Percentiles rank a stretch among this genome's conserved stretches.
phyloP scores from a whole-genome alignment of 2,888 invertebrate species.

The Hydraecia micacea region DNA sequence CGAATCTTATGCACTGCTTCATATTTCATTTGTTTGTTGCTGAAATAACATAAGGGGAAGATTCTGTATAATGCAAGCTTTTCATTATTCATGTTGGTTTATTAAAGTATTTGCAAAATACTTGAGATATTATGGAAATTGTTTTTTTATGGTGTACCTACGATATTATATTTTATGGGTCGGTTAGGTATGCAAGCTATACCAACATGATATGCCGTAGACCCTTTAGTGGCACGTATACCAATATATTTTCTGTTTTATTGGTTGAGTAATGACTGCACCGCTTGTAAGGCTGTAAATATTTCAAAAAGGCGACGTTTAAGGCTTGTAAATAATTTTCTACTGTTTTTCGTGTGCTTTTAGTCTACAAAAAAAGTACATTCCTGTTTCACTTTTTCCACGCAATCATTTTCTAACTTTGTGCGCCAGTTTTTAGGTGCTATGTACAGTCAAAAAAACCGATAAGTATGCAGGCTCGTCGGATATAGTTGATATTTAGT shows the following conservation, averaged over 20 bases:
- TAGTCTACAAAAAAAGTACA: no score
- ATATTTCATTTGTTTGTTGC: slow-evolving; percentile 70
- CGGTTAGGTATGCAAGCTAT: background rate
- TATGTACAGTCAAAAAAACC: no score
- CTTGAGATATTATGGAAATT: slow-evolving; percentile 36
- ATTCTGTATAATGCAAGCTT: slow-evolving; percentile 56
- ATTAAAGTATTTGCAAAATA: slow-evolving; percentile 53
- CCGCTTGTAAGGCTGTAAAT: slow-evolving; percentile 28
- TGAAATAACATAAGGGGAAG: slow-evolving; percentile 69
- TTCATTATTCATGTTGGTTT: slow-evolving; percentile 56
- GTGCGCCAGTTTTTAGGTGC: background rate
- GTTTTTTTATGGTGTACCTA: slow-evolving; percentile 15
- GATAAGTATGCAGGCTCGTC: no score
- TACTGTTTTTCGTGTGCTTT: background rate
- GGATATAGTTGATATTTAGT: no score
- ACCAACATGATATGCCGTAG: background rate
- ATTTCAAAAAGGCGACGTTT: background rate
- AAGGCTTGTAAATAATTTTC: slow-evolving; percentile 1
- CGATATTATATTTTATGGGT: slow-evolving; percentile 30
- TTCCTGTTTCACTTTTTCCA: background rate
- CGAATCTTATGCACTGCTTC: slow-evolving; percentile 69
- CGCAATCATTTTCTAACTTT: background rate
- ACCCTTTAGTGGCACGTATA: slow-evolving; percentile 2
- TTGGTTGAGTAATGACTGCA: slow-evolving; percentile 3
- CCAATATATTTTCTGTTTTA: slow-evolving; percentile 29